A percentile compares a stretch with the other conserved stretches of the same genome.
phyloP scores from a whole-genome alignment of 2,888 invertebrate genomes.

The Ramazzottius varieornatus region DNA sequence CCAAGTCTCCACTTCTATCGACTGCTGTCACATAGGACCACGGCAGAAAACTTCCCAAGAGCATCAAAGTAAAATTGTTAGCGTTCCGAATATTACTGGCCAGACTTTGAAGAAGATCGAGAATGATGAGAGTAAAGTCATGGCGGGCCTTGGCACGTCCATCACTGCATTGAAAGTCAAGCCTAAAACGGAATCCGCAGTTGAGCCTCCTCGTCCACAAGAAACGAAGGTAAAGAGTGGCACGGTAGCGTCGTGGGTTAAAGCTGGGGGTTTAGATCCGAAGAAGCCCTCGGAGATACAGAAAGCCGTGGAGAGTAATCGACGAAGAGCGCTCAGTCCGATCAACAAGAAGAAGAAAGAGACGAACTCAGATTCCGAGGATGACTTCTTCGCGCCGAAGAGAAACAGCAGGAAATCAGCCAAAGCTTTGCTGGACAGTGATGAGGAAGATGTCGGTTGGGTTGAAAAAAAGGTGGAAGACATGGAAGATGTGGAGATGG shows the following conservation, averaged over 20 bases:
- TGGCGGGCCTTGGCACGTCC: background rate
- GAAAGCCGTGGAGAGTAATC: too few relatives aligned
- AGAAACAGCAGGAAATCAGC: background rate
- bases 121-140: background rate
- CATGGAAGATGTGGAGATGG: background rate
- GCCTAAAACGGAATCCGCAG: background rate
- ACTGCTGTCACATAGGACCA: background rate
- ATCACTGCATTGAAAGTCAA: background rate
- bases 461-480: background rate
- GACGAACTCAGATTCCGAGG: too few relatives aligned
- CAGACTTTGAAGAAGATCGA: background rate
- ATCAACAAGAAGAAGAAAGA: too few relatives aligned
- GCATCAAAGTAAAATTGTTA: background rate
- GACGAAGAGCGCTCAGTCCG: too few relatives aligned
- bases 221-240: background rate
- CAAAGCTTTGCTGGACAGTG: background rate
- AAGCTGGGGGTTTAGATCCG: background rate
- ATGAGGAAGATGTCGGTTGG: background rate
- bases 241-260: background rate
- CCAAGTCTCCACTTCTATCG: background rate
- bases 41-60: background rate
- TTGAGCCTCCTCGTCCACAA: background rate
- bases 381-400: background rate
- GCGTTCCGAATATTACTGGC: background rate
- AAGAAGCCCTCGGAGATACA: background rate